A percentile compares a stretch with the other conserved stretches of the same genome.
Evolutionary conservation across 2,797 vertebrate genomes (phyloP).

Genomic region (Taeniopygia guttata): DNA sequence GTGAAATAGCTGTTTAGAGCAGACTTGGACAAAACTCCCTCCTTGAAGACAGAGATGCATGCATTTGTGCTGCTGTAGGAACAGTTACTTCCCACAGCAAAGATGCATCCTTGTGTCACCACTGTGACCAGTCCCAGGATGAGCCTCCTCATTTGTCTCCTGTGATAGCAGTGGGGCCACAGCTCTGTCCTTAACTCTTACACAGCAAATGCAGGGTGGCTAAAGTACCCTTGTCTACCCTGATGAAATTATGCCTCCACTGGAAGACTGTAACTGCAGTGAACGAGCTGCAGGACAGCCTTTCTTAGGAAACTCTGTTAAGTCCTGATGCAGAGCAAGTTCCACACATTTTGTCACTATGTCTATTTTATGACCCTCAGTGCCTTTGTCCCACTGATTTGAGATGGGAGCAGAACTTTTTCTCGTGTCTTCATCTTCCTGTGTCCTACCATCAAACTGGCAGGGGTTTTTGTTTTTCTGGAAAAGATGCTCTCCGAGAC

Average conservation of each 20-base stretch:
- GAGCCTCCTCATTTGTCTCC: not conserved
- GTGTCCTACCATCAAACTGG: not conserved
- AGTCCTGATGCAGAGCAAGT: not conserved
- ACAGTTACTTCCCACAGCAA: not conserved
- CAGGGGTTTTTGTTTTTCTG: not conserved
- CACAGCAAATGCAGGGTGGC: not conserved
- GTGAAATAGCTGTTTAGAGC: not conserved
- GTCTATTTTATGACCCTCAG: not conserved
- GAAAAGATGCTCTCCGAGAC: not conserved
- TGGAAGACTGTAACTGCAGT: not conserved
- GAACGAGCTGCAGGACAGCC: not conserved
- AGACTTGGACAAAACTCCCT: not conserved
- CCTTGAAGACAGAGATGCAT: not conserved
- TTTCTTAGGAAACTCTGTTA: not conserved
- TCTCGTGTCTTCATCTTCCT: not conserved
- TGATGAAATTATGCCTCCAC: not conserved
- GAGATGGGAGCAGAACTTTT: not conserved
- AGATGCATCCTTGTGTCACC: not conserved
- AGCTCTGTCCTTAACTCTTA: not conserved
- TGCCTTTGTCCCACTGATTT: not conserved
- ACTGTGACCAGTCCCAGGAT: not conserved
- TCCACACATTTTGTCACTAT: not conserved
- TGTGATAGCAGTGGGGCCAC: not conserved
- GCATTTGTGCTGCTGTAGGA: not conserved
- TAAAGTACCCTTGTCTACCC: not conserved